A percentile compares a stretch with the other conserved stretches of the same genome.
Evolutionary conservation across 2,113 vertebrate genomes (phyloP).

Genomic region (Python bivittatus): DNA sequence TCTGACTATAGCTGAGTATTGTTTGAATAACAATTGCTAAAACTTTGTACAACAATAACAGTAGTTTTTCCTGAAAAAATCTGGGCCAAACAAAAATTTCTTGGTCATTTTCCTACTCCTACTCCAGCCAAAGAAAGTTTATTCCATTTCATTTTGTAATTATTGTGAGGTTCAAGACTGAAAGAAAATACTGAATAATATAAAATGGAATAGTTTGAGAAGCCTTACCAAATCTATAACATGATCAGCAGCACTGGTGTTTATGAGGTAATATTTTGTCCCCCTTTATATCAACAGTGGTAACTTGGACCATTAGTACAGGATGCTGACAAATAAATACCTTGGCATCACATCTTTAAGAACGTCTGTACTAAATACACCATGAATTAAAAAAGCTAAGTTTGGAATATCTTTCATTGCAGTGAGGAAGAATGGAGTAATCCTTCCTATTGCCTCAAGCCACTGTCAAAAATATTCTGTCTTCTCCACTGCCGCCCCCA

Average conservation of each 20-base stretch:
- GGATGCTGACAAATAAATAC: conserved; percentile 7
- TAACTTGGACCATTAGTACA: conserved; percentile 1
- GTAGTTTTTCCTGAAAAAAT: background rate
- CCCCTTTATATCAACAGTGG: background rate
- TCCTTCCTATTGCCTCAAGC: conserved; percentile 29
- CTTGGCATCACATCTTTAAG: conserved; percentile 4
- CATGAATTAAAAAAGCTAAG: conserved; percentile 10
- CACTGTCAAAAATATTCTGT: conserved; percentile 31
- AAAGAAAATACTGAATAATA: background rate
- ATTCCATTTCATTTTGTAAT: background rate
- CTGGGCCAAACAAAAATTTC: background rate
- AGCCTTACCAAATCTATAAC: background rate
- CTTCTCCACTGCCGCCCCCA: background rate
- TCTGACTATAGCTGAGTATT: background rate
- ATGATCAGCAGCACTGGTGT: background rate
- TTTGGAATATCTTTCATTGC: conserved; percentile 27
- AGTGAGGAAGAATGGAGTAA: conserved; percentile 25
- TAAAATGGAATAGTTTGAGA: background rate
- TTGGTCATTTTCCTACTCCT: background rate
- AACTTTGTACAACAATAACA: background rate
- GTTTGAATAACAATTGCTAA: background rate
- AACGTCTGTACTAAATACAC: conserved; percentile 6
- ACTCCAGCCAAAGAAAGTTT: background rate
- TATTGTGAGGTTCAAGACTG: background rate
- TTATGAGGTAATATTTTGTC: conserved; percentile 2